These are phyloP conservation scores for Hemicrepidius hirtus DNA, from an alignment of 2,888 invertebrate species.

Conservation along the genomic window DNA sequence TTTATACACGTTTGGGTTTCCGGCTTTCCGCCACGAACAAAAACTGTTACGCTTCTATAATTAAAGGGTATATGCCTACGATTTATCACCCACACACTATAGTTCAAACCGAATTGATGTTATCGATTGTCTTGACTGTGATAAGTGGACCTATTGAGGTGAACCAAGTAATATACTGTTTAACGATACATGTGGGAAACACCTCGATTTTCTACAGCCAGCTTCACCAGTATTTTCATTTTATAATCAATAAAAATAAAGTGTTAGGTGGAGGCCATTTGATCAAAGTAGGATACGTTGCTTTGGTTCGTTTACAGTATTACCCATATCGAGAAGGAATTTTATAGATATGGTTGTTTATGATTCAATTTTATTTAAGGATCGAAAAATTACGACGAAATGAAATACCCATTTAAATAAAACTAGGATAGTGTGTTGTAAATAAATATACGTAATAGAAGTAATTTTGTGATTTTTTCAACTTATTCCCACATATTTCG, in stretches of 20 bases:
- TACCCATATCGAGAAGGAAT: not conserved
- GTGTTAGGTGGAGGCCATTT: not conserved
- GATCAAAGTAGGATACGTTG: not conserved
- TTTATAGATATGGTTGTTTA: no score
- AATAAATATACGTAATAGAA: no score
- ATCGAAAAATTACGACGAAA: no score
- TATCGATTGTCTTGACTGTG: conserved; percentile 6
- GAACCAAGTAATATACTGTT: conserved; percentile 10
- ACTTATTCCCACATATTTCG: no score
- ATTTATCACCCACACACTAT: not conserved
- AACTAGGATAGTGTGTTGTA: no score
- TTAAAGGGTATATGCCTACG: no score
- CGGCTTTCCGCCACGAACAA: no score
- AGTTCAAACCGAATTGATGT: not conserved
- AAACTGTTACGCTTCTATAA: no score
- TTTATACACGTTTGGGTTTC: no score
- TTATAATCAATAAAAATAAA: conserved; percentile 18
- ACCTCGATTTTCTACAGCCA: conserved; percentile 5
- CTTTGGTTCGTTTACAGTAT: not conserved
- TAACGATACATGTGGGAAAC: conserved; percentile 20
- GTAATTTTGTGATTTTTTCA: no score
- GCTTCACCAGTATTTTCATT: not conserved
- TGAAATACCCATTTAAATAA: no score
- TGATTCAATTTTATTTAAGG: no score
- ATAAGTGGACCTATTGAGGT: conserved; percentile 20